Evolutionary conservation across 2,797 vertebrate species (phyloP).

Genomic region (Xiphophorus birchmanni): DNA sequence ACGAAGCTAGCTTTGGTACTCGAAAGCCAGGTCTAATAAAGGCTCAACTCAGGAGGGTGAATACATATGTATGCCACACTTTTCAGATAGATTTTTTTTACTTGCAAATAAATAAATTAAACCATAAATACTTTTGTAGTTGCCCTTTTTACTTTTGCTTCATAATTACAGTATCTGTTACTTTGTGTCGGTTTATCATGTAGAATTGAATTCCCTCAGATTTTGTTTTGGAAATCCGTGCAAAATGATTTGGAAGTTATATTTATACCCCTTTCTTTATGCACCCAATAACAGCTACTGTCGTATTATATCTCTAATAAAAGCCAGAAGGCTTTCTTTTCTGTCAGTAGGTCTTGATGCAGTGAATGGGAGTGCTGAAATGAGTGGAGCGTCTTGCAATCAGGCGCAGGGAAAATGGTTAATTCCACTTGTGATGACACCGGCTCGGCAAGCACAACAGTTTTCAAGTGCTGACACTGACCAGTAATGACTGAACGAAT

Average conservation of each 20-base stretch:
- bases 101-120: neutral
- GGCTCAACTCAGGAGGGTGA: neutral
- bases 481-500: slow-evolving; percentile 91
- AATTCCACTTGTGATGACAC: slow-evolving; percentile 89
- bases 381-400: slow-evolving; percentile 76
- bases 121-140: neutral
- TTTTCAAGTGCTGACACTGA: slow-evolving; percentile 86
- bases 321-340: slow-evolving; percentile 55
- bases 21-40: neutral
- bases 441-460: slow-evolving; percentile 88
- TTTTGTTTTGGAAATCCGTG: neutral
- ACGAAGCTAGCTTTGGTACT: neutral
- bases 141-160: neutral
- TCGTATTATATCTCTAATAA: slow-evolving; percentile 72
- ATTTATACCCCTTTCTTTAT: slow-evolving; percentile 1
- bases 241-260: neutral
- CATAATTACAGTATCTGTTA: neutral
- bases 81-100: neutral
- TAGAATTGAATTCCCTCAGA: neutral
- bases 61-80: neutral
- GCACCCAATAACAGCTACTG: slow-evolving; percentile 50
- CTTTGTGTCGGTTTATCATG: neutral
- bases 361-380: slow-evolving; percentile 71
- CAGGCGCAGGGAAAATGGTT: slow-evolving; percentile 82
- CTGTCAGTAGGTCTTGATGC: slow-evolving; percentile 73